phyloP scores from a whole-genome alignment of 2,113 vertebrate species.

The Mesoclemmys tuberculata region DNA sequence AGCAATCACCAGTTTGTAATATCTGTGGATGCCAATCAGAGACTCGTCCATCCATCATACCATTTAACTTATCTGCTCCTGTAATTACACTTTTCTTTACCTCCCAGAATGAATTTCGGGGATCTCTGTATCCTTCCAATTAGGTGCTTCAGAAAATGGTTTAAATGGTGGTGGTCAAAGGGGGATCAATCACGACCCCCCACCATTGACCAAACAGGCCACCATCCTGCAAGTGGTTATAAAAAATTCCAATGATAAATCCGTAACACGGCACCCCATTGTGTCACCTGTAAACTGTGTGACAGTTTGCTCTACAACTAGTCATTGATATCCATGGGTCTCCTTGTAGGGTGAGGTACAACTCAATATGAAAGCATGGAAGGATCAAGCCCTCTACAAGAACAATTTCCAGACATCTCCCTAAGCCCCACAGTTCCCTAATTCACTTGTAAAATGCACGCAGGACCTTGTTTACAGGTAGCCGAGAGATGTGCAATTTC shows the following conservation, averaged over 20 bases:
- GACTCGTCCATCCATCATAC: neutral
- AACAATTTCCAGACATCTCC: neutral
- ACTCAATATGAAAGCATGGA: neutral
- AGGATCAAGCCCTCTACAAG: neutral
- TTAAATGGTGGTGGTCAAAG: neutral
- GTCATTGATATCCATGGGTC: neutral
- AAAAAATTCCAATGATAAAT: neutral
- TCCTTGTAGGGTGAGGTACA: neutral
- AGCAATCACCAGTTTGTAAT: neutral
- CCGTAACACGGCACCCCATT: neutral
- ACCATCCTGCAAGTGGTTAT: neutral
- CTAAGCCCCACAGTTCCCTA: neutral
- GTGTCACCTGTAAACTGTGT: neutral
- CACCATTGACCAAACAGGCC: neutral
- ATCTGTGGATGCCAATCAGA: neutral
- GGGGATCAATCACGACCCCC: neutral
- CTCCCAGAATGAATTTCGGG: neutral
- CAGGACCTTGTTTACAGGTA: conserved; percentile 13
- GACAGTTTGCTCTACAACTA: neutral
- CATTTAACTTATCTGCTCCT: neutral
- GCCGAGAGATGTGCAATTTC: conserved; percentile 15
- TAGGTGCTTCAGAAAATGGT: neutral
- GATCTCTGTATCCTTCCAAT: neutral
- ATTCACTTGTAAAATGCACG: neutral
- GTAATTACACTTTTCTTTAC: neutral